Base-by-base conservation (phyloP, 2,888 invertebrate species). In the Patella ulyssiponensis region DNA sequence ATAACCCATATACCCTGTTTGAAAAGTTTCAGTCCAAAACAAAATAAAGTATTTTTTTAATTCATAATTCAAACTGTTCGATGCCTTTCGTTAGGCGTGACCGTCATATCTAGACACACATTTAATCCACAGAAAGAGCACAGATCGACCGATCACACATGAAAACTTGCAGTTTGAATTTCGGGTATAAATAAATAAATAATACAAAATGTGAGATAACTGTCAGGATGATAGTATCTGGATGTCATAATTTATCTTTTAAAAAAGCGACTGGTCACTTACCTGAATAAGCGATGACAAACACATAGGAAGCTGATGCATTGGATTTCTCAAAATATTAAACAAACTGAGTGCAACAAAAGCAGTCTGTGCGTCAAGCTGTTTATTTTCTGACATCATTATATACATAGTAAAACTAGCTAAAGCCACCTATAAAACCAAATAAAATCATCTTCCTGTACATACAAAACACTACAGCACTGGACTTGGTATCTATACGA, bases 311-410 rank as follows among this genome's bases (percentile, higher is more conserved):
- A 97, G 94, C 96, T 98, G 96, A 91, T 96, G 96, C 92, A 98
- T 94, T 89, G 98, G 98, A 92, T 97, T 96, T 92, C 98, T 95
- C 90, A 98, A 95, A 89, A 98, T 97, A 94, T 98, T 98, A 94
- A 98, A 97, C 92, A 98, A 95, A 92, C 98, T 96, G 90, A 98
- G 94, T 90, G 98, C 96, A 89, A 98, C 97, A 93, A 98, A 98
- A 90, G 97, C 98, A 92, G 94, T 96, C 92, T 94, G 93, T 90
- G 97, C 95, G 92, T 96, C 95, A 92, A 98, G 94, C 85, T 95
- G 94, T 93, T 97, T 95, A 7, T 91, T 88, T 91, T 95, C 95
- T 92, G 96, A 96, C 91, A 95, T 94, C 93, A 97, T 93, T 86
- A 97, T 96, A 74, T 83, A 89, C 11, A 85, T 83, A 7, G 81